phyloP scores from a whole-genome alignment of 2,888 invertebrate species.

The Nymphalis urticae region DNA sequence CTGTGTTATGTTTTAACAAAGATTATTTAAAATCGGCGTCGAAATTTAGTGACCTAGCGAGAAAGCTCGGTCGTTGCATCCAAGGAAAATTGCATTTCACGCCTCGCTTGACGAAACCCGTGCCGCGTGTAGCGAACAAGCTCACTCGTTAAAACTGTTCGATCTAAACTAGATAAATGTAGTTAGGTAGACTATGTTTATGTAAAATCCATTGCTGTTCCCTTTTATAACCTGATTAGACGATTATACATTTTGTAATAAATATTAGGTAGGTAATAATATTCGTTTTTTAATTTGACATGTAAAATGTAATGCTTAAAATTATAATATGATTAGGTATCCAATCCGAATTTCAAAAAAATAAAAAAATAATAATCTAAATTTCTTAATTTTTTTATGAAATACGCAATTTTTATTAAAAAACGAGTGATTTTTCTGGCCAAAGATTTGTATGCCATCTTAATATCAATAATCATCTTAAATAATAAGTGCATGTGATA shows the following conservation, averaged over 20 bases:
- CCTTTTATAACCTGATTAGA: neutral
- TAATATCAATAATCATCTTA: no score
- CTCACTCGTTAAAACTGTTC: conserved; percentile 11
- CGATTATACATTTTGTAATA: neutral
- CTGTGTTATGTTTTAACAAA: neutral
- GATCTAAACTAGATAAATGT: neutral
- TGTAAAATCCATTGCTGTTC: neutral
- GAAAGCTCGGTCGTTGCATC: conserved; percentile 49
- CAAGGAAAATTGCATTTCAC: conserved; percentile 67
- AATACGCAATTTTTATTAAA: no score
- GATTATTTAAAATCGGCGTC: conserved; percentile 20
- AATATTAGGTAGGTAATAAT: no score
- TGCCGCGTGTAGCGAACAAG: conserved; percentile 20
- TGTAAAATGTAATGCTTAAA: no score
- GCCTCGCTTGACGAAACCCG: conserved; percentile 46
- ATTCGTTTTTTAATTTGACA: no score
- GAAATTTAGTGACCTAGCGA: conserved; percentile 37
- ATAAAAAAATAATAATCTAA: no score
- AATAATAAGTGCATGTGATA: no score
- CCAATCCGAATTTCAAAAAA: no score
- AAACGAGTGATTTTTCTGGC: no score
- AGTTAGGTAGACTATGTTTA: neutral
- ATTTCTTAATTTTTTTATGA: no score
- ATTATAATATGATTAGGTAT: no score
- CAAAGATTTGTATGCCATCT: no score